These are phyloP conservation scores for Ascaphus truei DNA, from an alignment of 2,113 vertebrate species.

Conservation along the genomic window DNA sequence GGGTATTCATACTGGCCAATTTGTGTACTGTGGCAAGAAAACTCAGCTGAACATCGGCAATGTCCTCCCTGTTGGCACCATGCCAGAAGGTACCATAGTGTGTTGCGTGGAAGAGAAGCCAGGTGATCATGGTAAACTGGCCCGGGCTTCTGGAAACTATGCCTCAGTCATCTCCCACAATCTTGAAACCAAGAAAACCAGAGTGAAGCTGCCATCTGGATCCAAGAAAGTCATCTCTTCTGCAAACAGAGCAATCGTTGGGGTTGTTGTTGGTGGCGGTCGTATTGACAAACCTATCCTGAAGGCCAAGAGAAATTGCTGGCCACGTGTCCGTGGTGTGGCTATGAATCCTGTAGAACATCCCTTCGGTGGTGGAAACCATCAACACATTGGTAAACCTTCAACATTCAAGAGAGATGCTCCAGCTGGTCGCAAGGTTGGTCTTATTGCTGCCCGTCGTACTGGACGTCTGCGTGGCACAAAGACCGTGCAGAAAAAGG, in stretches of 20 bases:
- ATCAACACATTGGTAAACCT: slow-evolving; percentile 97
- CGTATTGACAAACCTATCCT: slow-evolving; percentile 94
- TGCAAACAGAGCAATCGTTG: slow-evolving; percentile 91
- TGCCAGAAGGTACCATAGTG: slow-evolving; percentile 95
- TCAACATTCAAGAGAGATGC: slow-evolving; percentile 96
- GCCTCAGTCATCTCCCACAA: slow-evolving; percentile 96
- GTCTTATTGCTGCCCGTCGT: slow-evolving; percentile 97
- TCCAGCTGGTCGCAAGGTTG: slow-evolving; percentile 94
- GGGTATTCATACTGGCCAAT: slow-evolving; percentile 94
- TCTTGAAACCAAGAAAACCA: slow-evolving; percentile 89
- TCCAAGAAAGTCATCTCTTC: slow-evolving; percentile 94
- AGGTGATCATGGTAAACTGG: slow-evolving; percentile 89
- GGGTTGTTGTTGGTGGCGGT: slow-evolving; percentile 91
- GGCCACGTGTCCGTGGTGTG: slow-evolving; percentile 96
- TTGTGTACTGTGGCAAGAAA: slow-evolving; percentile 97
- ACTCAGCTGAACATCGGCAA: slow-evolving; percentile 96
- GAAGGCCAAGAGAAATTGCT: slow-evolving; percentile 98
- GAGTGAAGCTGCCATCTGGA: slow-evolving; percentile 92
- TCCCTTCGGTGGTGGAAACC: slow-evolving; percentile 98
- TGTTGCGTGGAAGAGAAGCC: slow-evolving; percentile 95
- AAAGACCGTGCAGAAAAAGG: slow-evolving; percentile 97
- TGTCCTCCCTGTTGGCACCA: slow-evolving; percentile 88
- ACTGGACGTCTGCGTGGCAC: slow-evolving; percentile 95
- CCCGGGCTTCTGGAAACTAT: slow-evolving; percentile 92
- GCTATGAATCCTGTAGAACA: slow-evolving; percentile 98